Conservation (phyloP, 2,797 vertebrate genomes). For the Eulemur coronatus region DNA sequence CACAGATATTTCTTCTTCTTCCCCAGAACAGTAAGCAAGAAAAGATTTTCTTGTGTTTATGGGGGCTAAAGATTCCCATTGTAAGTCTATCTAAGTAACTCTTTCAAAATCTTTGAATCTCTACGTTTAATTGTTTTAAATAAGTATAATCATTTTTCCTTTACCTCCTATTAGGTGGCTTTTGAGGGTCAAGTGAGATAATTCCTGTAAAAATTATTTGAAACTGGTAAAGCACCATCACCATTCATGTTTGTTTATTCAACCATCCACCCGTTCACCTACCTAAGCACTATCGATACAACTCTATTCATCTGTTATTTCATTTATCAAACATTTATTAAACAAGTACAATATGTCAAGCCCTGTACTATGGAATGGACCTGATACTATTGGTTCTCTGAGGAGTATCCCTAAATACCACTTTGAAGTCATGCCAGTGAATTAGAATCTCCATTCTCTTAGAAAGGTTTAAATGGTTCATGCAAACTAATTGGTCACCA, state of each 20-base stretch:
- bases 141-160: background rate
- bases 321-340: slow-evolving; percentile 6
- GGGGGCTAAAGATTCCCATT: background rate
- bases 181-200: background rate
- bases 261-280: background rate
- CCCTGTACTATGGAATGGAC: background rate
- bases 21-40: background rate
- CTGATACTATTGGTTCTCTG: background rate
- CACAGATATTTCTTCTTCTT: background rate
- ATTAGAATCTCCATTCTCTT: background rate
- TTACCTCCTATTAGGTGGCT: background rate
- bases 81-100: background rate
- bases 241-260: background rate
- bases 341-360: background rate
- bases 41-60: background rate
- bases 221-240: background rate
- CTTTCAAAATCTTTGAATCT: background rate
- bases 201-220: background rate
- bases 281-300: background rate
- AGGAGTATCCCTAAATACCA: background rate
- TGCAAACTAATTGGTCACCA: background rate
- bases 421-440: slow-evolving; percentile 16
- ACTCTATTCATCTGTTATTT: background rate
- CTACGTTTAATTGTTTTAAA: background rate
- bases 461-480: background rate